Conservation (phyloP, 2,888 invertebrate genomes). For the Apodemia zela region DNA sequence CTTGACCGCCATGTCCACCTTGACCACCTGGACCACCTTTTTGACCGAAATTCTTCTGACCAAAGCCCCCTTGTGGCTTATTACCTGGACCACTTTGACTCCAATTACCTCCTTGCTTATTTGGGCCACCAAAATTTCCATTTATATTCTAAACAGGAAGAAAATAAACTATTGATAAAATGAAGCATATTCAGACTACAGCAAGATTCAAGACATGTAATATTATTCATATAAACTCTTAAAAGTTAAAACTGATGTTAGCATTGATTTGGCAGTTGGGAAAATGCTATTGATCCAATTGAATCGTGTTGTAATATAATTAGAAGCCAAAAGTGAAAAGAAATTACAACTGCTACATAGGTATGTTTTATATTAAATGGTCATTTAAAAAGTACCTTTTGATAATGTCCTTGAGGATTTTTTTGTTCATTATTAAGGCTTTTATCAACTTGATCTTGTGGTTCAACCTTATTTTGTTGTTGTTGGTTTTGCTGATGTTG, state of each 20-base stretch:
- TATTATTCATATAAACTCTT: background rate
- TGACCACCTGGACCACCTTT: constrained; percentile 35
- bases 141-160: constrained; percentile 52
- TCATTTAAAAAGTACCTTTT: constrained; percentile 36
- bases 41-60: constrained; percentile 27
- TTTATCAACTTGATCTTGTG: constrained; percentile 54
- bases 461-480: constrained; percentile 32
- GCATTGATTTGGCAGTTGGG: too few relatives aligned
- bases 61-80: constrained; percentile 44
- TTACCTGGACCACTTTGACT: constrained; percentile 47
- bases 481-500: constrained; percentile 29
- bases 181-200: background rate
- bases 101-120: constrained; percentile 51
- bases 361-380: background rate
- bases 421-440: constrained; percentile 44
- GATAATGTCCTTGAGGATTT: constrained; percentile 44
- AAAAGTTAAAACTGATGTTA: too few relatives aligned
- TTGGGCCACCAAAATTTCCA: constrained; percentile 61
- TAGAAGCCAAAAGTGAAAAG: too few relatives aligned
- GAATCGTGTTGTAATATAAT: too few relatives aligned
- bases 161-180: constrained; percentile 7
- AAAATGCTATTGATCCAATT: too few relatives aligned
- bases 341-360: too few relatives aligned
- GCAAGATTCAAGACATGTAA: too few relatives aligned
- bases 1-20: constrained; percentile 36